Base-by-base conservation (phyloP, 2,797 vertebrate genomes). In the Euphonia xanthogaster region DNA sequence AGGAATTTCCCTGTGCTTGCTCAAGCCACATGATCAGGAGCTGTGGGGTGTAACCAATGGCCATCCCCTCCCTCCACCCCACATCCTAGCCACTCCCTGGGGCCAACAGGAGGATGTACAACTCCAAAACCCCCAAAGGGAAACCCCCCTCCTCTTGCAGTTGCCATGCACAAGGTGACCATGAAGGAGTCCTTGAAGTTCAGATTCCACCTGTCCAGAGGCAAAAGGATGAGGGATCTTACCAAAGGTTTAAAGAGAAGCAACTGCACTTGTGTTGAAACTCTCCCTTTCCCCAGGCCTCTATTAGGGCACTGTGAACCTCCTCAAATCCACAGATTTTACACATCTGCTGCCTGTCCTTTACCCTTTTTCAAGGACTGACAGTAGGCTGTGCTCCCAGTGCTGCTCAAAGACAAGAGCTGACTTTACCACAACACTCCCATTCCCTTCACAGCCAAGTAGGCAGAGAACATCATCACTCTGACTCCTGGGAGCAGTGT, bases 31-130 rank as follows among this genome's bases (percentile, higher is more conserved):
- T 0, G 0, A 45, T 27, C 40, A 57, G 40, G 54, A 84, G 11
- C 14, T 6, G 2, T 1, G 11, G 42, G 14, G 21, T 23, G 6
- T 15, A 67, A 35, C 8, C 0, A 0, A 25, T 2, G 44, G n/a
- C 16, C 33, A 66, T 17, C 7, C 24, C 22, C 18, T 55, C 33
- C 27, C 37, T 55, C 40, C 1, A 15, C 6, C 22, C 45, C n/a
- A 35, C 1, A 7, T 45, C 66, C 42, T 55, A 62, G 33, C 23
- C 4, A 3, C 57, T 31, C 30, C 3, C 0, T 23, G 37, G 42
- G 63, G 39, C 35, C 40, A 48, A 60, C 19, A 14, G 25, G 16
- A 79, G 39, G 39, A 66, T 25, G 40, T 28, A 63, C 12, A 86
- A 25, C 31, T 81, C 7, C n/a, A 62, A 84, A 63, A 6, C 1